Evolutionary conservation across 1,140 invertebrate genomes (phyloP).

Genomic region (Oscheius sp.): DNA sequence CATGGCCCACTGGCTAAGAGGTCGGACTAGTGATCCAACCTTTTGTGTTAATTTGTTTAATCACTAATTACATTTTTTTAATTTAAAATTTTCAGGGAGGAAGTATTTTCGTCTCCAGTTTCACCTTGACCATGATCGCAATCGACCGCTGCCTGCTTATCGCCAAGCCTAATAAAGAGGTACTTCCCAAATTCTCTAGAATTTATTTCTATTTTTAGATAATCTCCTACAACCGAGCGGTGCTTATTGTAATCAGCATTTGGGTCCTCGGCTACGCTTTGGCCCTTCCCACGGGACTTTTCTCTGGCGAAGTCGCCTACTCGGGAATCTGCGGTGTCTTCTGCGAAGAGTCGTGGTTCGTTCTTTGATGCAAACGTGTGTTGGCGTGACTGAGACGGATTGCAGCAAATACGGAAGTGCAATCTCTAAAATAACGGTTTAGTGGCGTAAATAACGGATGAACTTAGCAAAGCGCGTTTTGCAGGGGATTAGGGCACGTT

Average conservation of each 20-base stretch:
- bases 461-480: too few species aligned
- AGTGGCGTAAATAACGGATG: too few species aligned
- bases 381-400: too few species aligned
- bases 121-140: constrained; percentile 59
- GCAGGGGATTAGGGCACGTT: too few species aligned
- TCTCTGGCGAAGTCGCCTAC: constrained; percentile 45
- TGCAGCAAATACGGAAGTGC: too few species aligned
- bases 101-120: constrained; percentile 57
- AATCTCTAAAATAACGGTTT: too few species aligned
- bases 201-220: constrained; percentile 42
- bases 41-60: too few species aligned
- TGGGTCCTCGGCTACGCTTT: constrained; percentile 56
- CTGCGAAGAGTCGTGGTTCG: constrained; percentile 57
- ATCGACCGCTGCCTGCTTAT: constrained; percentile 59
- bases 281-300: constrained; percentile 57
- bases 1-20: too few species aligned
- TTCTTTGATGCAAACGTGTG: constrained; percentile 15
- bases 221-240: constrained; percentile 50
- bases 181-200: constrained; percentile 23
- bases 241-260: constrained; percentile 51
- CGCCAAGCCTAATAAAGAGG: constrained; percentile 48
- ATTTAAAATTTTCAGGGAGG: constrained; percentile 52
- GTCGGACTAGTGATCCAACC: too few species aligned
- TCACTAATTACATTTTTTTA: too few species aligned
- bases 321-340: constrained; percentile 55